Evolutionary conservation across 2,113 vertebrate genomes (phyloP).

Genomic region (Chloroceryle aenea): DNA sequence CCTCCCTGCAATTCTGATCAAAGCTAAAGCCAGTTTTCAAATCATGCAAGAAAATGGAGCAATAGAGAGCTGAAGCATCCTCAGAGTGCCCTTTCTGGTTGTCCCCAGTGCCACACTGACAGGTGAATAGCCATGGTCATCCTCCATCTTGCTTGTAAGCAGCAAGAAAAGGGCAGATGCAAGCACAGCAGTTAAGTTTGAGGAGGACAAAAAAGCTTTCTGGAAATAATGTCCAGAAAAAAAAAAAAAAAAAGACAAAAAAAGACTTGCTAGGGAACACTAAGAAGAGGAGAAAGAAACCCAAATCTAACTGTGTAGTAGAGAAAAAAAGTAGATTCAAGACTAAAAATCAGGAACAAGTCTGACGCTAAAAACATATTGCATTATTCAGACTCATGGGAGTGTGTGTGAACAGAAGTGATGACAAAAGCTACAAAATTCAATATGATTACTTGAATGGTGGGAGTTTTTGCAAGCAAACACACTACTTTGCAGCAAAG

Average conservation of each 20-base stretch:
- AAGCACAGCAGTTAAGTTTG: not conserved
- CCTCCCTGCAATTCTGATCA: not conserved
- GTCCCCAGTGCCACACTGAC: not conserved
- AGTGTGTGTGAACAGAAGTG: conserved; percentile 15
- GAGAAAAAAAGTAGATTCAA: not conserved
- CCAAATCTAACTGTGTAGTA: not conserved
- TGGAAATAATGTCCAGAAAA: not conserved
- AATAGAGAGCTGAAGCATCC: not conserved
- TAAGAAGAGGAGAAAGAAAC: not conserved
- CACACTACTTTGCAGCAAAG: not conserved
- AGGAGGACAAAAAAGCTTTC: not conserved
- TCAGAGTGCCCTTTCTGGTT: not conserved
- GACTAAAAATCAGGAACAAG: not conserved
- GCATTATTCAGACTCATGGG: conserved; percentile 17
- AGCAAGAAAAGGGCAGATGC: not conserved
- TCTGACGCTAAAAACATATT: not conserved
- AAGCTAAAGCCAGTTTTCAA: not conserved
- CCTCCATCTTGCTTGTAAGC: not conserved
- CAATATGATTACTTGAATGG: conserved; percentile 10
- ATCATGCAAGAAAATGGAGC: not conserved
- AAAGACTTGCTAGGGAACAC: not conserved
- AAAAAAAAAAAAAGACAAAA: not conserved
- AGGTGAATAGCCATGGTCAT: not conserved
- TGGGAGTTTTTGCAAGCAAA: conserved; percentile 32
- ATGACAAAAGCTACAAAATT: conserved; percentile 53